A percentile compares a stretch with the other conserved stretches of the same genome.
Evolutionary conservation across 2,888 invertebrate genomes (phyloP).

Genomic region (Drosophila planitibia): DNA sequence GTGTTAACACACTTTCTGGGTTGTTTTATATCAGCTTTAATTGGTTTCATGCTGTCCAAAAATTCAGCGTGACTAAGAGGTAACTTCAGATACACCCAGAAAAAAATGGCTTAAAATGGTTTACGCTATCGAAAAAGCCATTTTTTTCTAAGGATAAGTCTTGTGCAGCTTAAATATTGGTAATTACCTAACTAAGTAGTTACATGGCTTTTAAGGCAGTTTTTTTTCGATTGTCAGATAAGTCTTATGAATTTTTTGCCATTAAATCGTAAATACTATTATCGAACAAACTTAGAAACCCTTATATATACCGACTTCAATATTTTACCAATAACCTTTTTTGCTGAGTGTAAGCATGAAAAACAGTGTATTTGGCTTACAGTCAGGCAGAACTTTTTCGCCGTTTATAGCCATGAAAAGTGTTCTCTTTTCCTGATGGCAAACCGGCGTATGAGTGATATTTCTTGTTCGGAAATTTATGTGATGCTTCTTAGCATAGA

Average conservation of each 20-base stretch:
- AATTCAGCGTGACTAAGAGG: not conserved
- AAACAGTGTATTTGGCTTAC: not conserved
- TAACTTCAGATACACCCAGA: not conserved
- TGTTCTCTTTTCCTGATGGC: conserved; percentile 27
- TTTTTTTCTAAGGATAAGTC: not conserved
- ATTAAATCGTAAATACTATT: too few species aligned
- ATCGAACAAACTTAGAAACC: not conserved
- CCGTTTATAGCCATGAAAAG: conserved; percentile 19
- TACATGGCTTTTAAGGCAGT: not conserved
- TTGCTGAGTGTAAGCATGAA: not conserved
- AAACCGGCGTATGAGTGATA: conserved; percentile 74
- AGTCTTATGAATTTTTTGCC: too few species aligned
- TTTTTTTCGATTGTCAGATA: too few species aligned
- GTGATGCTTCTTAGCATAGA: conserved; percentile 20
- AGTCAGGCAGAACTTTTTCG: conserved; percentile 11
- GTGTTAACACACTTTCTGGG: conserved; percentile 34
- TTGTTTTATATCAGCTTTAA: conserved; percentile 56
- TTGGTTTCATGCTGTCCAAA: conserved; percentile 50
- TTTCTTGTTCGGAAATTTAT: conserved; percentile 65
- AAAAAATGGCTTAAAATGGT: too few species aligned
- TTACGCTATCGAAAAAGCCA: rapidly evolving
- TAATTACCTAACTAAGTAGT: not conserved
- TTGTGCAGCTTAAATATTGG: not conserved
- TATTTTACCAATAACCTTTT: not conserved
- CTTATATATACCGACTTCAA: not conserved